Evolutionary conservation across 1,140 invertebrate species (phyloP).

Genomic region (Agrilus planipennis): DNA sequence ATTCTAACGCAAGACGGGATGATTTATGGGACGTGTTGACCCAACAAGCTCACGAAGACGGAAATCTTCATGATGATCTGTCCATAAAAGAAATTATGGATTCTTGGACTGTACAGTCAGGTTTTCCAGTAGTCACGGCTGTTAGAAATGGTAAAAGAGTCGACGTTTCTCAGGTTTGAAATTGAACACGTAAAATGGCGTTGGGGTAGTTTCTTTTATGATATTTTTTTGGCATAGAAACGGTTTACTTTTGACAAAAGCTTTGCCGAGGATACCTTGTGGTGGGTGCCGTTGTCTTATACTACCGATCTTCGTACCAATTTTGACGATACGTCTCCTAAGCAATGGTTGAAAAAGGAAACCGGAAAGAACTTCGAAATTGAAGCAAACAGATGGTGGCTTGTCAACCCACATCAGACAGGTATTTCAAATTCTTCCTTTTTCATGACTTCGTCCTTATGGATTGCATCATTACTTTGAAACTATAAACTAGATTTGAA

Average conservation of each 20-base stretch:
- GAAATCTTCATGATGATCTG: constrained; percentile 35
- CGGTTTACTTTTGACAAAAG: constrained; percentile 35
- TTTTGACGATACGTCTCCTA: constrained; percentile 29
- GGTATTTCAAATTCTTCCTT: constrained; percentile 12
- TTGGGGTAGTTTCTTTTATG: constrained; percentile 8
- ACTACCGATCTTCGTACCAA: constrained; percentile 30
- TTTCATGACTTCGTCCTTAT: no score
- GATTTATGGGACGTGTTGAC: constrained; percentile 59
- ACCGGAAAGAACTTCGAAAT: constrained; percentile 14
- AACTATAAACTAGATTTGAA: no score
- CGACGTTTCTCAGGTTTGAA: constrained; percentile 42
- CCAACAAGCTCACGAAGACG: constrained; percentile 34
- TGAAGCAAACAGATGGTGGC: constrained; percentile 21
- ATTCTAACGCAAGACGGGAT: constrained; percentile 49
- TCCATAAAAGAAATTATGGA: constrained; percentile 62
- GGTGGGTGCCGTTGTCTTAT: constrained; percentile 47
- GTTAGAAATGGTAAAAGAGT: constrained; percentile 33
- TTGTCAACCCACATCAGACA: constrained; percentile 28
- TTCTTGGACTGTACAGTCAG: constrained; percentile 70
- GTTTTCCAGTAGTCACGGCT: constrained; percentile 66
- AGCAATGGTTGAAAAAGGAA: constrained; percentile 25
- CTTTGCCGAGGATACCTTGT: constrained; percentile 26
- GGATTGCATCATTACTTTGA: no score
- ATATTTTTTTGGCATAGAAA: constrained; percentile 31
- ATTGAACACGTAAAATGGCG: constrained; percentile 8